Percentiles rank a stretch among this genome's conserved stretches.
Evolutionary conservation across 2,888 invertebrate genomes (phyloP).

Genomic region (Balanococcus diminutus): DNA sequence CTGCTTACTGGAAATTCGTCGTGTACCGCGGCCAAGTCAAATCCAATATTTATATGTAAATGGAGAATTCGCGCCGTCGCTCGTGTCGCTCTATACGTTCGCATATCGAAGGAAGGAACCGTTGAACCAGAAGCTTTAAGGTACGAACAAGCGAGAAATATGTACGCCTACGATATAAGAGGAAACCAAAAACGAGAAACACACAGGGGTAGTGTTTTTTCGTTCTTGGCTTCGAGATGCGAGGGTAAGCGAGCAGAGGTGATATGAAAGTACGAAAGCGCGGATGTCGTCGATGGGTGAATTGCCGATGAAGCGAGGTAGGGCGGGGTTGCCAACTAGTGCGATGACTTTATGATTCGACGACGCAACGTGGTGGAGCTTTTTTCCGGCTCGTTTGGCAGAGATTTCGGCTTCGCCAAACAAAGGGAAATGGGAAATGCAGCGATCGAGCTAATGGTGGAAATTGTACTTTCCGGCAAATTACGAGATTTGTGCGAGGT

Average conservation of each 20-base stretch:
- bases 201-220: background rate
- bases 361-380: background rate
- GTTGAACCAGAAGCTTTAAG: background rate
- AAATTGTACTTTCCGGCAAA: background rate
- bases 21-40: background rate
- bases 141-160: background rate
- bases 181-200: background rate
- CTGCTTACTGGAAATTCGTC: too few species aligned
- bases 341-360: background rate
- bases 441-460: background rate
- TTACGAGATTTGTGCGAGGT: too few species aligned
- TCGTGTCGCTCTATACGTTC: too few species aligned
- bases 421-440: background rate
- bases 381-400: constrained; percentile 14
- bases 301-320: background rate
- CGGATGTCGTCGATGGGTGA: too few species aligned
- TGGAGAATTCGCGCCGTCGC: background rate
- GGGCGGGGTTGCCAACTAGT: background rate
- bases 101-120: background rate
- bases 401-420: background rate
- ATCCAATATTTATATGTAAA: background rate
- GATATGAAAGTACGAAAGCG: background rate
- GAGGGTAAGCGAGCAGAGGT: background rate
- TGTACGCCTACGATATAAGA: too few species aligned
- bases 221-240: background rate